A percentile compares a stretch with the other conserved stretches of the same genome.
phyloP scores from a whole-genome alignment of 2,888 invertebrate genomes.

The Hydraecia micacea region DNA sequence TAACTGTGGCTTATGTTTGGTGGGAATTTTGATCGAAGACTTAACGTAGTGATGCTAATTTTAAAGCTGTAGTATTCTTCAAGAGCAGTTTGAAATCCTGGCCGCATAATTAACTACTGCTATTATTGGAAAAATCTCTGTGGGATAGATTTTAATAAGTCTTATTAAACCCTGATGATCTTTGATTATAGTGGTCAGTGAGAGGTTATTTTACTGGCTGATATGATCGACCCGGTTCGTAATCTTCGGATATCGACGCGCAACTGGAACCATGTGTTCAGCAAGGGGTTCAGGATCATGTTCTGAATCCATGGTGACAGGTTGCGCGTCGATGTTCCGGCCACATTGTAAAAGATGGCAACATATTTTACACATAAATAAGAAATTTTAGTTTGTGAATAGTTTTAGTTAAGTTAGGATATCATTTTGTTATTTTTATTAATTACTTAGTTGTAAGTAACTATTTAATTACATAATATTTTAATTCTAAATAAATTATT shows the following conservation, averaged over 20 bases:
- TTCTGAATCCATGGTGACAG: too few species aligned
- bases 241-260: not conserved
- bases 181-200: not conserved
- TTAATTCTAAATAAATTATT: too few species aligned
- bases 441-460: too few species aligned
- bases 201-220: not conserved
- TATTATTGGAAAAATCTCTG: not conserved
- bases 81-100: not conserved
- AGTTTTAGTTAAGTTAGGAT: too few species aligned
- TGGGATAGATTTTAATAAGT: not conserved
- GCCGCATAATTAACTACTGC: not conserved
- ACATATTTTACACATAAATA: too few species aligned
- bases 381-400: too few species aligned
- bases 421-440: too few species aligned
- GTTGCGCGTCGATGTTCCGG: too few species aligned
- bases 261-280: not conserved
- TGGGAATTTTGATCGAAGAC: conserved; percentile 34
- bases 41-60: not conserved
- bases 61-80: not conserved
- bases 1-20: conserved; percentile 37
- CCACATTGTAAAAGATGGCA: too few species aligned
- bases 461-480: too few species aligned
- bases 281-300: too few species aligned
- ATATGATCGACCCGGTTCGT: not conserved
- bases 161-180: not conserved